phyloP scores from a whole-genome alignment of 1,140 invertebrate genomes.

The Drosophila novamexicana region DNA sequence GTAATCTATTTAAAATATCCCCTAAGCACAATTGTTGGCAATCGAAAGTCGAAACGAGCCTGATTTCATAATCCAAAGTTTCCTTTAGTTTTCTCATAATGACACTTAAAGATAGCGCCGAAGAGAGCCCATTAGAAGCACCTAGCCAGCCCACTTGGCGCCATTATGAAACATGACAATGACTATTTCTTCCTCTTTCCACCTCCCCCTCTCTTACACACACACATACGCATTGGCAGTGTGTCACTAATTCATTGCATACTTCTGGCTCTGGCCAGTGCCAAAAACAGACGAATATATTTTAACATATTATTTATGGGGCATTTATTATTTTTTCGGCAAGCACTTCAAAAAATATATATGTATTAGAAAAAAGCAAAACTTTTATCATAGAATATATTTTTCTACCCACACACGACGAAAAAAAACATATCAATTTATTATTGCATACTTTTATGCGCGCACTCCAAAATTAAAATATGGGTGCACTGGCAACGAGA shows the following conservation, averaged over 20 bases:
- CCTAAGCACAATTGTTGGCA: neutral
- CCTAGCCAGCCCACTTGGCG: constrained; percentile 7
- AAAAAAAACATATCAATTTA: constrained; percentile 65
- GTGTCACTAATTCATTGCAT: constrained; percentile 61
- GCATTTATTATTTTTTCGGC: constrained; percentile 40
- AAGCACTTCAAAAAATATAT: constrained; percentile 43
- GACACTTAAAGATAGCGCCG: neutral
- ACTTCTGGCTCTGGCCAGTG: constrained; percentile 38
- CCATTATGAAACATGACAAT: constrained; percentile 10
- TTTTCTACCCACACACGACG: neutral
- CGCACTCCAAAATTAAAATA: constrained; percentile 56
- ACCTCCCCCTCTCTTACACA: neutral
- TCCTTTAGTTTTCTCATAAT: neutral
- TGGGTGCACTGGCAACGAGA: constrained; percentile 19
- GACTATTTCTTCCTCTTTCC: neutral
- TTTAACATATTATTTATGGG: constrained; percentile 74
- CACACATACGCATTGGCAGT: constrained; percentile 24
- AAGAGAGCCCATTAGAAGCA: neutral
- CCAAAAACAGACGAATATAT: constrained; percentile 53
- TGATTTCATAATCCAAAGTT: neutral
- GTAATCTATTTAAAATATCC: no score
- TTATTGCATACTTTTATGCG: constrained; percentile 55
- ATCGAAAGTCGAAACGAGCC: neutral
- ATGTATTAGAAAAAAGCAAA: constrained; percentile 5
- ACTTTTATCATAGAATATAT: neutral